Conservation (phyloP, 2,888 invertebrate species). For the Apodemia hepburni region DNA sequence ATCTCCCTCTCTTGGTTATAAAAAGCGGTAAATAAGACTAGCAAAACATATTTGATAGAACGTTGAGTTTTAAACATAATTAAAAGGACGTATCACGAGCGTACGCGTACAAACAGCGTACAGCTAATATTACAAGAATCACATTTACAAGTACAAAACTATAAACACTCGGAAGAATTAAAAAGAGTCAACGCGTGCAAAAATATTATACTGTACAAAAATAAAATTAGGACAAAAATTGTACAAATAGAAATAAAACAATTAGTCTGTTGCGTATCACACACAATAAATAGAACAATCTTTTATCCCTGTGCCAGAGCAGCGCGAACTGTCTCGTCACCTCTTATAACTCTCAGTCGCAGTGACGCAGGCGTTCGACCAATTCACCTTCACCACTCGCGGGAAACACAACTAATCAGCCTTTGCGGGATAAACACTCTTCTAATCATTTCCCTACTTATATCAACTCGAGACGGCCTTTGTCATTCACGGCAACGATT, state of each 20-base stretch:
- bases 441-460: constrained; percentile 42
- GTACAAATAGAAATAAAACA: constrained; percentile 20
- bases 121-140: background rate
- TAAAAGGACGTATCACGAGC: background rate
- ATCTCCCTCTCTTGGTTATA: background rate
- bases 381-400: constrained; percentile 21
- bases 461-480: background rate
- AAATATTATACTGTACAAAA: constrained; percentile 19
- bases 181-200: constrained; percentile 17
- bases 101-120: background rate
- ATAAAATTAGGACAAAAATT: constrained; percentile 16
- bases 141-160: background rate
- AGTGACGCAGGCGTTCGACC: constrained; percentile 27
- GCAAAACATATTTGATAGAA: background rate
- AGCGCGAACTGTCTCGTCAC: constrained; percentile 23
- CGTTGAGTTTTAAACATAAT: background rate
- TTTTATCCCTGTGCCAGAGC: background rate
- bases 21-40: background rate
- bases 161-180: constrained; percentile 15
- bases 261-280: constrained; percentile 16
- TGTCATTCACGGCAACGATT: background rate
- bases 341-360: constrained; percentile 35
- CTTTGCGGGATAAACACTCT: constrained; percentile 57
- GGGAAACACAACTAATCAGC: constrained; percentile 55
- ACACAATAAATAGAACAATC: constrained; percentile 20